Conservation (phyloP, 2,113 vertebrate genomes). For the Cyanocitta stelleri region DNA sequence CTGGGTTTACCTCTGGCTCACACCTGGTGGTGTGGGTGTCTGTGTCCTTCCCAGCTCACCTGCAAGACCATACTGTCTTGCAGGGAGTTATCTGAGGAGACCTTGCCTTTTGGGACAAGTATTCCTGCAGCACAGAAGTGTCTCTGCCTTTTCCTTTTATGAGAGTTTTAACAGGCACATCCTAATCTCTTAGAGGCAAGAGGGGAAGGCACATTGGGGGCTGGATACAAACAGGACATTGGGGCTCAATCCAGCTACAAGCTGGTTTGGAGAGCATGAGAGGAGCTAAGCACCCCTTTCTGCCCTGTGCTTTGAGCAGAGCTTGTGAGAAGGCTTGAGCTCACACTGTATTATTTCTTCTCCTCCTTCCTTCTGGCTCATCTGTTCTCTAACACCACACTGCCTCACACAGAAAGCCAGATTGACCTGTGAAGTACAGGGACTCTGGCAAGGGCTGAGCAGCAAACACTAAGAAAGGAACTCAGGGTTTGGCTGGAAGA, state of each 20-base stretch:
- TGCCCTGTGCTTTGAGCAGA: not conserved
- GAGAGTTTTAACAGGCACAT: not conserved
- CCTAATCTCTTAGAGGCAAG: not conserved
- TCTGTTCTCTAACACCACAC: not conserved
- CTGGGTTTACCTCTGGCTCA: not conserved
- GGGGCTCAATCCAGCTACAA: not conserved
- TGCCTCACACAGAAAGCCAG: not conserved
- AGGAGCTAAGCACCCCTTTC: not conserved
- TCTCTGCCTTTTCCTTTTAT: not conserved
- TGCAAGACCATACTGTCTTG: rapidly evolving
- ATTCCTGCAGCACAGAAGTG: not conserved
- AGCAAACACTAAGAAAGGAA: not conserved
- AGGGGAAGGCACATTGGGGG: not conserved
- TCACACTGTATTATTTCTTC: not conserved
- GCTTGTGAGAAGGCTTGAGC: not conserved
- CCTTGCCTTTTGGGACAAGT: not conserved
- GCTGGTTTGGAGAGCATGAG: not conserved
- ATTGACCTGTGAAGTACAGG: not conserved
- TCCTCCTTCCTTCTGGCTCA: not conserved
- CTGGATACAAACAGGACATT: not conserved
- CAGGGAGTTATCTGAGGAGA: not conserved
- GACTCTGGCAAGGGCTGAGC: not conserved
- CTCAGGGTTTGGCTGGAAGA: not conserved
- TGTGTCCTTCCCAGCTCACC: not conserved
- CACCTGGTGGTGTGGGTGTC: not conserved